A percentile compares a stretch with the other conserved stretches of the same genome.
These are phyloP conservation scores for Cetoscarus ocellatus DNA, from an alignment of 2,797 vertebrate genomes.

Conservation along the genomic window DNA sequence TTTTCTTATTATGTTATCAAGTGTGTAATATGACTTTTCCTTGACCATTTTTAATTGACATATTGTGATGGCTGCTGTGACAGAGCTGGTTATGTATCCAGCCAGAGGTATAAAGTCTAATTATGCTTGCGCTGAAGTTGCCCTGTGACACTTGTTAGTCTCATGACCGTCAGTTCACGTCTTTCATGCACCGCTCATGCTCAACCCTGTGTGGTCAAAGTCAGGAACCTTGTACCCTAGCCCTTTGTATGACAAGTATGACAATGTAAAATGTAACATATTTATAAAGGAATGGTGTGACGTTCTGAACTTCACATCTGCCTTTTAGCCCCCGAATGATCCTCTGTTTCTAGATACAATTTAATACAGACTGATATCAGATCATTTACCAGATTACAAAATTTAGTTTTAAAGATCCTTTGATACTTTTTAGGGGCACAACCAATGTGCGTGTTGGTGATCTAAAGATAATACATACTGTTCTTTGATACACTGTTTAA, in stretches of 20 bases:
- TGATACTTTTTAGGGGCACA: too few relatives aligned
- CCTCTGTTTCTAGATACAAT: too few relatives aligned
- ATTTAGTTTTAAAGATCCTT: too few relatives aligned
- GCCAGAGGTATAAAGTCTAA: conserved; percentile 20
- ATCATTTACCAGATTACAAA: too few relatives aligned
- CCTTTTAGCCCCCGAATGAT: too few relatives aligned
- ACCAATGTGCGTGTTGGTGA: too few relatives aligned
- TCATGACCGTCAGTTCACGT: conserved; percentile 22
- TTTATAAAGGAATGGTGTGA: too few relatives aligned
- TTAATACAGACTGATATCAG: too few relatives aligned
- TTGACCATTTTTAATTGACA: neutral
- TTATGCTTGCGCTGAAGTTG: conserved; percentile 6
- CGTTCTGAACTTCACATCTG: too few relatives aligned
- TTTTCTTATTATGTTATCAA: neutral
- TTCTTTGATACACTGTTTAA: too few relatives aligned
- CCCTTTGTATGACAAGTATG: conserved; percentile 1
- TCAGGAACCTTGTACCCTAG: conserved; percentile 13
- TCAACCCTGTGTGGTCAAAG: conserved; percentile 5
- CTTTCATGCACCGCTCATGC: conserved; percentile 15
- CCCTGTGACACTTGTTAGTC: conserved; percentile 7
- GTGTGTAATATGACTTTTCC: neutral
- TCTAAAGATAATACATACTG: too few relatives aligned
- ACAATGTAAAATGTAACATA: too few relatives aligned
- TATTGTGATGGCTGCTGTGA: neutral
- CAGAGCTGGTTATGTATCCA: neutral